These are phyloP conservation scores for Oenanthe melanoleuca DNA, from an alignment of 2,113 vertebrate genomes.

Conservation along the genomic window DNA sequence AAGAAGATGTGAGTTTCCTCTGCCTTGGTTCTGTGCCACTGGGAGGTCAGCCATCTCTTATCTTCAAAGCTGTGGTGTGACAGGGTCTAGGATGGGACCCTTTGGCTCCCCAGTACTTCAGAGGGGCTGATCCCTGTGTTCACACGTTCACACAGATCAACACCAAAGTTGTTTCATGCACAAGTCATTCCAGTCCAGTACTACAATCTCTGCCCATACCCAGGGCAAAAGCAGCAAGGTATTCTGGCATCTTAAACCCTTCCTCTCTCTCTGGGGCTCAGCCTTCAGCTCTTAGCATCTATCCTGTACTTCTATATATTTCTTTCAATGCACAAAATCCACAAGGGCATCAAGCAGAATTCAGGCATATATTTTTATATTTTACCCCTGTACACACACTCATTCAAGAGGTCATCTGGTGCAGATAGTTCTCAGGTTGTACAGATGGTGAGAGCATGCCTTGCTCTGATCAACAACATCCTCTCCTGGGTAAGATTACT, in stretches of 20 bases:
- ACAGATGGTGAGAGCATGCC: neutral
- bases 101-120: neutral
- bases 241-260: neutral
- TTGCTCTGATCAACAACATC: neutral
- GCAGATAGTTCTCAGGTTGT: neutral
- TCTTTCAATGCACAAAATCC: neutral
- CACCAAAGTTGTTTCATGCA: neutral
- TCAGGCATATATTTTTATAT: neutral
- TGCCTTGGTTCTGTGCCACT: neutral
- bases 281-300: neutral
- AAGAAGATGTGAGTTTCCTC: neutral
- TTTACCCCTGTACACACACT: accelerated
- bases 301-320: neutral
- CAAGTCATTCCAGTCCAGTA: neutral
- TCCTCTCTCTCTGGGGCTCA: neutral
- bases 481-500: neutral
- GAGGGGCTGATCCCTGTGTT: neutral
- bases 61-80: neutral
- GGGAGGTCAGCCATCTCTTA: neutral
- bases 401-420: neutral
- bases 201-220: neutral
- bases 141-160: neutral
- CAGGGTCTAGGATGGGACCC: neutral
- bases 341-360: neutral
- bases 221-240: neutral